Evolutionary conservation across 2,797 vertebrate genomes (phyloP), one percentile per base, ranked within the genome.

Genomic region (Chaunax sp.): DNA sequence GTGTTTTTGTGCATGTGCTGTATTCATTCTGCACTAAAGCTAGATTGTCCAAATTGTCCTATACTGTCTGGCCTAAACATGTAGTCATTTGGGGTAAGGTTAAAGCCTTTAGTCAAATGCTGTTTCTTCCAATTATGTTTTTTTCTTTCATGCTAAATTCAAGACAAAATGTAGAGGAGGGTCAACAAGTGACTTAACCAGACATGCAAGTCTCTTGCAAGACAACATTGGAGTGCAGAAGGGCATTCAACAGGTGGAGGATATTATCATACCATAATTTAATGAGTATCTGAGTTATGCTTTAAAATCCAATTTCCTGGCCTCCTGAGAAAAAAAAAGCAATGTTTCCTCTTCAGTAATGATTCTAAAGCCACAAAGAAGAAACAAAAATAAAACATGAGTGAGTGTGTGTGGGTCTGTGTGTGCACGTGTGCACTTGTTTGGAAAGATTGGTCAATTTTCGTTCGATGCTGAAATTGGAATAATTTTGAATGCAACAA

Each of bases 281-380:
- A 23, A 59, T 41, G 19, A 16, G 2, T 35, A 6, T 62, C 38
- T 30, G 12, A 22, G 41, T 63, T 57, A 28, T 46, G 33, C 47
- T 69, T 40, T 30, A 69, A 82, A 72, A 63, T 62, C 12, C 11
- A 50, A 87, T 84, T 79, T 87, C 81, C 83, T 81, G 72, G 68
- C 76, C 64, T 51, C 38, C 16, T 18, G n/a, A 15, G n/a, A 19
- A 25, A 20, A 45, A 52, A 28, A 6, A 53, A 60, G 16, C 37
- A 38, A 33, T 51, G 22, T 62, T 70, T 64, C 60, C 44, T 64
- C 40, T 20, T 56, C 57, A 20, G 43, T 38, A n/a, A 60, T 69
- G 4, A 57, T 49, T 51, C 52, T 25, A 43, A 59, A 62, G 33
- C n/a, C 40, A 66, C 11, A 54, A 28, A 53, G n/a, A n/a, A n/a